Conservation (phyloP, 2,888 invertebrate species). For the Erebia palarica region DNA sequence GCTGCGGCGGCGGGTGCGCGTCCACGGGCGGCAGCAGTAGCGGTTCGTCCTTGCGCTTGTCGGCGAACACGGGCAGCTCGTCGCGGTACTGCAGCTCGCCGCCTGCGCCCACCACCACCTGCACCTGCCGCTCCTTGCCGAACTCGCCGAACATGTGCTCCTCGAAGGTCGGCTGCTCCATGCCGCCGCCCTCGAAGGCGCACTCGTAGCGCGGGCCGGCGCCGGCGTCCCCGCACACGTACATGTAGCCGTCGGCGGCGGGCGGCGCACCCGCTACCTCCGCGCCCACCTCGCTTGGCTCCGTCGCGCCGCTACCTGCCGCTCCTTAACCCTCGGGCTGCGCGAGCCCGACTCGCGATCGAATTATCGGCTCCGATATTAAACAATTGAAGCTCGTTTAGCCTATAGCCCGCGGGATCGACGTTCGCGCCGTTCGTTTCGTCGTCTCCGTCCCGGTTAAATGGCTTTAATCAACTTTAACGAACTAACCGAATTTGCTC, state of each 20-base stretch:
- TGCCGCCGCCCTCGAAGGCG: conserved; percentile 65
- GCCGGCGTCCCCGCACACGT: conserved; percentile 72
- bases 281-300: conserved; percentile 73
- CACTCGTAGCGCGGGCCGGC: conserved; percentile 71
- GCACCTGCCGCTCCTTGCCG: conserved; percentile 79
- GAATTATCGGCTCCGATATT: conserved; percentile 67
- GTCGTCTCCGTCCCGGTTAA: conserved; percentile 79
- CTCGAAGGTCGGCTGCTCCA: conserved; percentile 89
- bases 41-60: conserved; percentile 74
- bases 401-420: conserved; percentile 69
- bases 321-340: conserved; percentile 48
- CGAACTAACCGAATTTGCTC: conserved; percentile 82
- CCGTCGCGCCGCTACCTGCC: conserved; percentile 66
- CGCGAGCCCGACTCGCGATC: conserved; percentile 51
- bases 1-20: conserved; percentile 55
- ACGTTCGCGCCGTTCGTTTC: conserved; percentile 77
- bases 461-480: conserved; percentile 83
- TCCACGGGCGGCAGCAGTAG: conserved; percentile 68
- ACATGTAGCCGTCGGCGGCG: conserved; percentile 76
- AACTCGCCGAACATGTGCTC: conserved; percentile 92
- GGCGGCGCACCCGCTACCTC: conserved; percentile 78
- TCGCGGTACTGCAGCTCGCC: conserved; percentile 80
- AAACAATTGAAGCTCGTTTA: conserved; percentile 80
- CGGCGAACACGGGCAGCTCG: conserved; percentile 66
- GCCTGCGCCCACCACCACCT: conserved; percentile 74